A percentile compares a stretch with the other conserved stretches of the same genome.
These are phyloP conservation scores for Chaenocephalus aceratus DNA, from an alignment of 2,113 vertebrate species.

Conservation along the genomic window DNA sequence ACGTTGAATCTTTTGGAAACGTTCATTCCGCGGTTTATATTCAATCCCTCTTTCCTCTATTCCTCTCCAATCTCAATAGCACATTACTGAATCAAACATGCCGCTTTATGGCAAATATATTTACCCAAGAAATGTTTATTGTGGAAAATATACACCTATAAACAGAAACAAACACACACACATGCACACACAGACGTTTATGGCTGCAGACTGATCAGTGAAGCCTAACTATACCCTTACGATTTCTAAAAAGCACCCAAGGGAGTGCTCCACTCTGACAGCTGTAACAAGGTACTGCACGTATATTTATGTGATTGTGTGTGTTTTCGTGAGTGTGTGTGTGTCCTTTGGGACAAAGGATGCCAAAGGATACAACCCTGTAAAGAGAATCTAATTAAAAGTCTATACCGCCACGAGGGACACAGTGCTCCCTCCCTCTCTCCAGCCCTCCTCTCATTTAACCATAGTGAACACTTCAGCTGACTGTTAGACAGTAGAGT, in stretches of 20 bases:
- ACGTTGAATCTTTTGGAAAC: neutral
- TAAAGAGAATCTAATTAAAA: constrained; percentile 82
- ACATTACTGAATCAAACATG: constrained; percentile 36
- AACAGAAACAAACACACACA: constrained; percentile 42
- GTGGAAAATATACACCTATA: constrained; percentile 51
- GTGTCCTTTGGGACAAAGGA: constrained; percentile 57
- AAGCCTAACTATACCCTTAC: constrained; percentile 67
- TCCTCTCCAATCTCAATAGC: constrained; percentile 24
- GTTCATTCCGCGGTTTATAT: constrained; percentile 12
- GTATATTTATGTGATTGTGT: constrained; percentile 69
- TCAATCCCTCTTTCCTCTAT: constrained; percentile 11
- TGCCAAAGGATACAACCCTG: constrained; percentile 77
- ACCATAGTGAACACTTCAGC: constrained; percentile 62
- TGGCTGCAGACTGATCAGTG: constrained; percentile 62
- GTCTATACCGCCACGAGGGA: constrained; percentile 71
- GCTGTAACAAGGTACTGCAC: constrained; percentile 72
- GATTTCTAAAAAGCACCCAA: constrained; percentile 56
- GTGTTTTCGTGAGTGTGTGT: constrained; percentile 19
- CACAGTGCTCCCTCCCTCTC: constrained; percentile 17
- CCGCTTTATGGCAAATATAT: constrained; percentile 50
- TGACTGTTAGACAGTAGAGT: constrained; percentile 58
- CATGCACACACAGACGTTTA: constrained; percentile 50
- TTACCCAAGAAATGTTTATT: constrained; percentile 58
- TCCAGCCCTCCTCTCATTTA: constrained; percentile 45
- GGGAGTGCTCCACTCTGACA: constrained; percentile 71